Conservation (phyloP, 2,113 vertebrate genomes). For the Potamarius usumacintae region DNA sequence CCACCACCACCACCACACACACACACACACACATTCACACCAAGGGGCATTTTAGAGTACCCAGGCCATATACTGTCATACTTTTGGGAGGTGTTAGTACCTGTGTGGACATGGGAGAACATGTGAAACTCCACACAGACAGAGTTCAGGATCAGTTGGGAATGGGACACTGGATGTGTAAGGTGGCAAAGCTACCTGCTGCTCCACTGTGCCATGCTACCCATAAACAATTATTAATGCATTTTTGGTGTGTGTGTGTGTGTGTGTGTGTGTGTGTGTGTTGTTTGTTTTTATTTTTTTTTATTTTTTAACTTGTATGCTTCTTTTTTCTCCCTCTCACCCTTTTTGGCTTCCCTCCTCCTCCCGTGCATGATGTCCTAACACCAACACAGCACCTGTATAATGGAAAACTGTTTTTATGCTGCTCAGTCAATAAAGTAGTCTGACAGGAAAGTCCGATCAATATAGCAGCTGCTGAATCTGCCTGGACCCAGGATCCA, state of each 20-base stretch:
- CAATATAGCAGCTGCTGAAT: slow-evolving; percentile 39
- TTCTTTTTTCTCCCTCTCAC: not conserved
- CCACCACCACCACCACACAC: too few relatives aligned
- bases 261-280: not conserved
- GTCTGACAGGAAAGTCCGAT: slow-evolving; percentile 56
- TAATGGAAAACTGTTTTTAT: slow-evolving; percentile 17
- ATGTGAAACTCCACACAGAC: not conserved
- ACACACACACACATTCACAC: too few relatives aligned
- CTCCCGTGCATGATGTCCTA: not conserved
- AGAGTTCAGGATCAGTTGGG: not conserved
- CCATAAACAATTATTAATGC: not conserved
- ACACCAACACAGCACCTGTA: slow-evolving; percentile 30
- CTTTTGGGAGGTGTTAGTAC: not conserved
- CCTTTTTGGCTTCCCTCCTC: not conserved
- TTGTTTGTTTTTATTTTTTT: not conserved
- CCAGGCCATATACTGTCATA: not conserved
- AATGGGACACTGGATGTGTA: not conserved
- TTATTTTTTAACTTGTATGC: not conserved
- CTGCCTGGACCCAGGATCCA: not conserved
- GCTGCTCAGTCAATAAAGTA: slow-evolving; percentile 50
- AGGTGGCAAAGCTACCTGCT: not conserved
- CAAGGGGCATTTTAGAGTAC: too few relatives aligned
- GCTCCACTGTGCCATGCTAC: not conserved
- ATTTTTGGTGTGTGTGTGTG: not conserved
- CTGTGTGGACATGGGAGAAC: not conserved